phyloP scores from a whole-genome alignment of 2,797 vertebrate species.

The Mus caroli region DNA sequence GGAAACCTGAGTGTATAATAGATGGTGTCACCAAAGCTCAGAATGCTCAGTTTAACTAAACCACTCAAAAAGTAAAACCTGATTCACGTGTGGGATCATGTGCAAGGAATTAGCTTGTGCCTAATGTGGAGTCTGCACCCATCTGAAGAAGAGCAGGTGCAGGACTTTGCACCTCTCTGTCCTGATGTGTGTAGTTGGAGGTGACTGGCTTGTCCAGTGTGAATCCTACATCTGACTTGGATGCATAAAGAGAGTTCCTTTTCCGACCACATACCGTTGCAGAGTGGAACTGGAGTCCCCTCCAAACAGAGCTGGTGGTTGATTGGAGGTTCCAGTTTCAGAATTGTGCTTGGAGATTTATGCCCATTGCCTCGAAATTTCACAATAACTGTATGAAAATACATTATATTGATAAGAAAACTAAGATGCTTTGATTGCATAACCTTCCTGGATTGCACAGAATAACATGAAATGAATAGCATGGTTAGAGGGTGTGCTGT shows the following conservation, averaged over 20 bases:
- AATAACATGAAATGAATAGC: not conserved
- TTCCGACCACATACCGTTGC: not conserved
- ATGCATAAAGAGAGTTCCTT: not conserved
- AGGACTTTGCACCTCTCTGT: not conserved
- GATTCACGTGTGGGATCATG: too few species aligned
- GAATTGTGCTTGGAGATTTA: not conserved
- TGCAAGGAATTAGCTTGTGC: not conserved
- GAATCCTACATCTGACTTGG: not conserved
- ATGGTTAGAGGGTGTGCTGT: not conserved
- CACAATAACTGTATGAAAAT: not conserved
- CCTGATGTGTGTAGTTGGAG: not conserved
- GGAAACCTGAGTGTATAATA: not conserved
- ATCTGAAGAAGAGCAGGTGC: not conserved
- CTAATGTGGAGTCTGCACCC: not conserved
- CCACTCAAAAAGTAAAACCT: not conserved
- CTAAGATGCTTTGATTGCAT: not conserved
- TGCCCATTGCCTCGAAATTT: not conserved
- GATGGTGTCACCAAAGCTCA: not conserved
- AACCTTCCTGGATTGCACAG: not conserved
- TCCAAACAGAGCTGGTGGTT: not conserved
- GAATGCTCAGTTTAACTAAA: not conserved
- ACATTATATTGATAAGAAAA: not conserved
- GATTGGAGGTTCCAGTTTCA: not conserved
- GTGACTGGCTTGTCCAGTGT: not conserved
- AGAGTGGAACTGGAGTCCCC: not conserved